These are phyloP conservation scores for Polypedilum pembai DNA, from an alignment of 1,140 invertebrate genomes.

Conservation along the genomic window DNA sequence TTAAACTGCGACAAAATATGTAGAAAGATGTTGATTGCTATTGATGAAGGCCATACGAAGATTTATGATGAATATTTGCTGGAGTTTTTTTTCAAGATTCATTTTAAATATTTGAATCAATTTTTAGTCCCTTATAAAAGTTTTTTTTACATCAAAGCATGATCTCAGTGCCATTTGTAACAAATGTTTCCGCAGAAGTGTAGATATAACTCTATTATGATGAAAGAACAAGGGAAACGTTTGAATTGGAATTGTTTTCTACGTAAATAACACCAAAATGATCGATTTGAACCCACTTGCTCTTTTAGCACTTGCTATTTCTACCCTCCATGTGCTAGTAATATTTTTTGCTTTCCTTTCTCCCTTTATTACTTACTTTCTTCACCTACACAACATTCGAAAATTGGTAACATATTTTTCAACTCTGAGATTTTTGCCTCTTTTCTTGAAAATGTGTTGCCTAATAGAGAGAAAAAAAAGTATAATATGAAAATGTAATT, in stretches of 20 bases:
- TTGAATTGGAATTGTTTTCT: background rate
- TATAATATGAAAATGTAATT: constrained; percentile 14
- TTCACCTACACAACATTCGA: background rate
- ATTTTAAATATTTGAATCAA: too few relatives aligned
- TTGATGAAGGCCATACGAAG: too few relatives aligned
- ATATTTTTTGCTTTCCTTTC: too few relatives aligned
- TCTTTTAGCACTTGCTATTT: background rate
- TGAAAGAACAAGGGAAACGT: background rate
- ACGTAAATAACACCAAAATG: background rate
- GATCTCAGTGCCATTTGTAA: constrained; percentile 2
- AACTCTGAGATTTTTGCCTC: background rate
- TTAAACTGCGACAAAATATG: too few relatives aligned
- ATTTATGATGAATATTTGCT: too few relatives aligned
- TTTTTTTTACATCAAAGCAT: background rate
- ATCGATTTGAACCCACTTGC: constrained; percentile 25
- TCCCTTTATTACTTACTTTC: background rate
- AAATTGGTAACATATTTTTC: constrained; percentile 12
- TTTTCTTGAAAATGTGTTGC: background rate
- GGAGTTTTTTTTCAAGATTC: too few relatives aligned
- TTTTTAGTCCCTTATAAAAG: background rate
- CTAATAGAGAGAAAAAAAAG: background rate
- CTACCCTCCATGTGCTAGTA: too few relatives aligned
- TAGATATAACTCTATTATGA: constrained; percentile 18
- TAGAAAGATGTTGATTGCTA: too few relatives aligned
- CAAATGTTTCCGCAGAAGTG: constrained; percentile 21